Evolutionary conservation across 2,113 vertebrate species (phyloP).

Genomic region (Lucifuga dentata): DNA sequence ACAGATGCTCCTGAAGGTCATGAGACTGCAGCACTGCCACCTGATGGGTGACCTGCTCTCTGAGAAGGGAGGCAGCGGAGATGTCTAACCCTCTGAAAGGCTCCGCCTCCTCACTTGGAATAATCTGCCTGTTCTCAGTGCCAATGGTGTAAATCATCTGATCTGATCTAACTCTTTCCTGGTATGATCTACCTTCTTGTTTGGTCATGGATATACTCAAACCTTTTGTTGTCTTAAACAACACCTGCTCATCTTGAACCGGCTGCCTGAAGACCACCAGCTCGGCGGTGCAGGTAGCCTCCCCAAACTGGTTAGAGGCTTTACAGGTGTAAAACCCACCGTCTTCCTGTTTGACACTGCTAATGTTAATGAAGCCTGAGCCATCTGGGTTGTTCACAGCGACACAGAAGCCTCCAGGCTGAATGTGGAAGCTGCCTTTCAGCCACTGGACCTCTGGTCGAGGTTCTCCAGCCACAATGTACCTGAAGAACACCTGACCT

Average conservation of each 20-base stretch:
- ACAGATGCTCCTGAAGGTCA: slow-evolving; percentile 72
- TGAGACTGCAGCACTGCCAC: slow-evolving; percentile 77
- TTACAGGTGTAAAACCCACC: slow-evolving; percentile 85
- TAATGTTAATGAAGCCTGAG: slow-evolving; percentile 85
- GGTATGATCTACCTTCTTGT: slow-evolving; percentile 69
- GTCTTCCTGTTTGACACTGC: slow-evolving; percentile 79
- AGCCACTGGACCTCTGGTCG: slow-evolving; percentile 86
- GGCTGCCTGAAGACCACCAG: slow-evolving; percentile 77
- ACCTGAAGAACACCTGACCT: slow-evolving; percentile 84
- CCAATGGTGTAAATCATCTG: slow-evolving; percentile 81
- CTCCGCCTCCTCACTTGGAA: slow-evolving; percentile 77
- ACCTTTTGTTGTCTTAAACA: slow-evolving; percentile 59
- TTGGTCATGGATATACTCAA: slow-evolving; percentile 70
- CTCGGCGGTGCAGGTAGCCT: slow-evolving; percentile 83
- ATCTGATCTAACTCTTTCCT: slow-evolving; percentile 60
- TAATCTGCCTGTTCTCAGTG: slow-evolving; percentile 73
- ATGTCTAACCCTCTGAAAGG: slow-evolving; percentile 64
- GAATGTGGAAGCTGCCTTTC: slow-evolving; percentile 78
- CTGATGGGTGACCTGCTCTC: slow-evolving; percentile 75
- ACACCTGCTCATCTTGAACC: slow-evolving; percentile 52
- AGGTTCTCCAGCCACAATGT: slow-evolving; percentile 82
- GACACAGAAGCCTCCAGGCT: slow-evolving; percentile 65
- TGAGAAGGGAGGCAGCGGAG: slow-evolving; percentile 73
- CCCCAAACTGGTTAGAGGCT: slow-evolving; percentile 83
- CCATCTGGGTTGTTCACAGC: slow-evolving; percentile 82